Evolutionary conservation across 2,113 vertebrate genomes (phyloP), one percentile per base, ranked within the genome.

Genomic region (Todiramphus chloris): DNA sequence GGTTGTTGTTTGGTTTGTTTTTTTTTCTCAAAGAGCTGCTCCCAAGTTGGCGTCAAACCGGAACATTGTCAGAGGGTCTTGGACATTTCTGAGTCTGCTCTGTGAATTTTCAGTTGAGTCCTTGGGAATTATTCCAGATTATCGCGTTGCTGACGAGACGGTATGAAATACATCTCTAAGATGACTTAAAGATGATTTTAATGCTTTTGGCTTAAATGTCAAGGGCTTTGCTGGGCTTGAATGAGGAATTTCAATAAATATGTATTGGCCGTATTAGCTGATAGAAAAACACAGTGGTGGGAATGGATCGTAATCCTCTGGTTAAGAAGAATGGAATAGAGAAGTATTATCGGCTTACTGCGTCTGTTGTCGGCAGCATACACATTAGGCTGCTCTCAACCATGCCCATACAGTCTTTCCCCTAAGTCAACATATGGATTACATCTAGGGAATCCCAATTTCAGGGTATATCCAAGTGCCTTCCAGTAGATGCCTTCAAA

Each of bases 371-470:
- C 39, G 21, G 55, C 24, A 60, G 19, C 55, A 3, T 6, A 5
- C 0, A 2, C 30, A 3, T 75, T 37, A 17, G 46, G 37, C 69
- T 87, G 64, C 63, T 24, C 53, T 44, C 30, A 70, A 25, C 48
- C 30, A 2, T 3, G 3, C 0, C 1, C 12, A 44, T 37, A 8
- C 11, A 21, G 3, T 6, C 58, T 86, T 64, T 51, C 17, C 48
- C 6, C 16, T 5, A 27, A 56, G 12, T 4, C 5, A 3, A 43
- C 20, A 17, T 5, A 7, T 1, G 1, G 6, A 1, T 13, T 93
- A 41, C 16, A 6, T 9, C 1, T 4, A 16, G 70, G 23, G 69
- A 60, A 43, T 63, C 28, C 31, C 21, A 25, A 0, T 27, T 79
- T 64, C 19, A 2, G 43, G 3, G 3, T 46, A 0, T 25, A 62